Evolutionary conservation across 2,797 vertebrate genomes (phyloP), one percentile per base, ranked within the genome.

Genomic region (Chromis chromis): DNA sequence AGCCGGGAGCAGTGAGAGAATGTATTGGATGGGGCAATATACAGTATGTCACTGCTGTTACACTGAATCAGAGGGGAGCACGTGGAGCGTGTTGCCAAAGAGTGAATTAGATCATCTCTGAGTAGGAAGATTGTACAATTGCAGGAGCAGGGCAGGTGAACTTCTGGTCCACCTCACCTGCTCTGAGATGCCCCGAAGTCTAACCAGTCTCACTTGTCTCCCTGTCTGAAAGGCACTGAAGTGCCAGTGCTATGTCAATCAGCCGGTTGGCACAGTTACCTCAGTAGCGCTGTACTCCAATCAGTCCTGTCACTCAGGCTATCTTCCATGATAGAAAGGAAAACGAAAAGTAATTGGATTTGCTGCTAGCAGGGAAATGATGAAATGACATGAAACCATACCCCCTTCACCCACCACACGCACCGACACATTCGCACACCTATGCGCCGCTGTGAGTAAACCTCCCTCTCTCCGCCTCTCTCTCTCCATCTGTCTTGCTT

Each of bases 311-410:
- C 92, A 90, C 85, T 93, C 91, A 89, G 82, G 74, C 84, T 75
- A 90, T 91, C 90, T 89, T 88, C 87, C 80, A 71, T 87, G 86
- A 91, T 86, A 81, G 89, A 91, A 82, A 78, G 83, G 81, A 88
- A 79, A 83, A 71, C 76, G 59, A 72, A 90, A 87, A 87, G 90
- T 92, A 92, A 93, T 93, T 93, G 87, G 88, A 92, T 92, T 93
- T 85, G 81, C 90, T 89, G 86, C 87, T 80, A 71, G 86, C 82
- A 90, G 86, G 84, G 84, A 92, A 92, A 92, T 91, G 92, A 93
- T 91, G 91, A 92, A 91, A 92, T 89, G 84, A 90, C 86, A 93
- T 81, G 89, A 88, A 90, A 91, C 82, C 85, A 44, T 24, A 79
- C 52, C 71, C 74, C 76, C 24, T 71, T 71, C 78, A 65, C 59